Evolutionary conservation across 2,888 invertebrate genomes (phyloP).

Genomic region (Amphiduros pacificus): DNA sequence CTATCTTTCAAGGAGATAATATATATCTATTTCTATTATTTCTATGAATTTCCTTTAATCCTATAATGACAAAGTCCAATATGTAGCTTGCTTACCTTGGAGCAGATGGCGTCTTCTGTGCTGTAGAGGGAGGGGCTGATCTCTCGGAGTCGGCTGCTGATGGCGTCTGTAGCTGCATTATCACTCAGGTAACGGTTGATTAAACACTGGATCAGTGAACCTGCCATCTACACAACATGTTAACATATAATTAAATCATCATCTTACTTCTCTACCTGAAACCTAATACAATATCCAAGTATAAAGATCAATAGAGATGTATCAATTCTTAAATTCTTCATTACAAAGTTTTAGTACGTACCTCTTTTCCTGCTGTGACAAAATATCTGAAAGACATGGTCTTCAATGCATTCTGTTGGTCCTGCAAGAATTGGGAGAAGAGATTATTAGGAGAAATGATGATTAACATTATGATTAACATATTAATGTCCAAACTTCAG

Average conservation of each 20-base stretch:
- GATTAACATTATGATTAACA: no score
- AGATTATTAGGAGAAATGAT: no score
- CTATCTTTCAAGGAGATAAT: no score
- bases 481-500: no score
- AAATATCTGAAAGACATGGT: conserved; percentile 64
- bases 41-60: no score
- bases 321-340: background rate
- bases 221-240: conserved; percentile 56
- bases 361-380: conserved; percentile 25
- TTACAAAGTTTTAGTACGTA: background rate
- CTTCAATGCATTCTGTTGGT: conserved; percentile 66
- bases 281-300: background rate
- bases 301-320: background rate
- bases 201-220: conserved; percentile 78
- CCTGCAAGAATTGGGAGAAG: no score
- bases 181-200: conserved; percentile 92
- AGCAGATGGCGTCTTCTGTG: conserved; percentile 92
- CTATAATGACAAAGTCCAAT: no score
- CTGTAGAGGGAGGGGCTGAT: conserved; percentile 92
- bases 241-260: background rate
- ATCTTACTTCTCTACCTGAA: background rate
- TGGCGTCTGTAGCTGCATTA: conserved; percentile 90
- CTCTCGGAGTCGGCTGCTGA: conserved; percentile 83
- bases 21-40: no score
- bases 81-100: conserved; percentile 83